Percentiles rank a stretch among this genome's conserved stretches.
Evolutionary conservation across 2,113 vertebrate species (phyloP).

Genomic region (Corapipo altera): DNA sequence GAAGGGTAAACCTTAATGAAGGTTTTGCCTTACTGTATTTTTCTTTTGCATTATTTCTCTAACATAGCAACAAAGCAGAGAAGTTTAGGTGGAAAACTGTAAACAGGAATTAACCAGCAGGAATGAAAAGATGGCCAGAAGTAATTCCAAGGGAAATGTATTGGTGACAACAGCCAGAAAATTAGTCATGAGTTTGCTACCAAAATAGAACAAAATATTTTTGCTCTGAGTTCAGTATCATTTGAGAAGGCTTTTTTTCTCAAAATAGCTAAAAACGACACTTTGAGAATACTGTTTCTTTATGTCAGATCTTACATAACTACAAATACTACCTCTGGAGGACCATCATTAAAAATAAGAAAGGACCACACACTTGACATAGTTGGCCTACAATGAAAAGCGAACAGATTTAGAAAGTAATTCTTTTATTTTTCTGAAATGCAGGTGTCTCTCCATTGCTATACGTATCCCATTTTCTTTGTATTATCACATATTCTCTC

Average conservation of each 20-base stretch:
- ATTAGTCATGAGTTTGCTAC: constrained; percentile 27
- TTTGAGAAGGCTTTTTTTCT: neutral
- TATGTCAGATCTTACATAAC: neutral
- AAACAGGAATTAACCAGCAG: neutral
- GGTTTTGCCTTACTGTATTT: neutral
- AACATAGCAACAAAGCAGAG: neutral
- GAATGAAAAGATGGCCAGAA: neutral
- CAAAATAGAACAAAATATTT: constrained; percentile 13
- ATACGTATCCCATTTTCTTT: neutral
- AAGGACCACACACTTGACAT: neutral
- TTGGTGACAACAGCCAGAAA: neutral
- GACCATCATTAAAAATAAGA: neutral
- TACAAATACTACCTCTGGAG: neutral
- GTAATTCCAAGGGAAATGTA: neutral
- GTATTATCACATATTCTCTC: neutral
- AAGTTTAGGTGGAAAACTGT: neutral
- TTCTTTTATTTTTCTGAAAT: neutral
- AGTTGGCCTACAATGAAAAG: neutral
- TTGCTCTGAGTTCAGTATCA: neutral
- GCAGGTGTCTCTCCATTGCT: neutral
- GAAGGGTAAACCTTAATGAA: neutral
- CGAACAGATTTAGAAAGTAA: neutral
- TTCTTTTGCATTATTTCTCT: neutral
- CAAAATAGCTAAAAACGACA: neutral
- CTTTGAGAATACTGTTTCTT: neutral